phyloP scores from a whole-genome alignment of 2,888 invertebrate species.

The Scaptomyza caliginosa region DNA sequence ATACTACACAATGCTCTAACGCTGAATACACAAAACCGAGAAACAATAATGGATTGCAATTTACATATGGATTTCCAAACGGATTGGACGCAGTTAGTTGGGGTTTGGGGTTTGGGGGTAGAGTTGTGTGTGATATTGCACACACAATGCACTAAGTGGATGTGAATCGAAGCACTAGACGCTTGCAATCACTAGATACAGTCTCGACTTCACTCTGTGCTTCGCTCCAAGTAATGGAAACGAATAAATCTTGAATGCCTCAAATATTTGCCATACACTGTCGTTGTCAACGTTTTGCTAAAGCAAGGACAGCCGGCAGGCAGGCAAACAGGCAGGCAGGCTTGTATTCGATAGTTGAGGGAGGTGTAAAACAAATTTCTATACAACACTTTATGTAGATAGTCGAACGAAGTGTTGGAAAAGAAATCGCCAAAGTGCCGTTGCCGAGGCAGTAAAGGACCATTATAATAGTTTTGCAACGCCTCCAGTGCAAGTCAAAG shows the following conservation, averaged over 20 bases:
- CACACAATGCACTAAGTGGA: constrained; percentile 50
- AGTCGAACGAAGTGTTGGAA: constrained; percentile 19
- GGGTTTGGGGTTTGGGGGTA: too few relatives aligned
- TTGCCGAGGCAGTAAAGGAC: constrained; percentile 32
- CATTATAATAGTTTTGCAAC: constrained; percentile 71
- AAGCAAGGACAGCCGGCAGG: too few relatives aligned
- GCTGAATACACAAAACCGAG: constrained; percentile 35
- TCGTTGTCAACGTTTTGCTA: constrained; percentile 5
- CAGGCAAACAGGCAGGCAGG: neutral
- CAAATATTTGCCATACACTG: constrained; percentile 63
- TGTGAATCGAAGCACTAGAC: constrained; percentile 29
- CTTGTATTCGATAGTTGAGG: neutral
- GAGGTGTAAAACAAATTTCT: constrained; percentile 43
- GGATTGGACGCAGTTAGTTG: too few relatives aligned
- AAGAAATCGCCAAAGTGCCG: constrained; percentile 54
- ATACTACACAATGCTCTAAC: constrained; percentile 3
- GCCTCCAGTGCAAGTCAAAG: constrained; percentile 43
- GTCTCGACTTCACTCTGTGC: neutral
- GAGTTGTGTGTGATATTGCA: neutral
- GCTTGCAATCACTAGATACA: constrained; percentile 41
- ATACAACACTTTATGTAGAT: constrained; percentile 44
- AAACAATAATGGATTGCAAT: constrained; percentile 52
- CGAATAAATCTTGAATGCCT: constrained; percentile 73
- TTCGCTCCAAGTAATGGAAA: constrained; percentile 50
- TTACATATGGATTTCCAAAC: constrained; percentile 49